Conservation (phyloP, 2,888 invertebrate species). For the Petrophora chlorosata region DNA sequence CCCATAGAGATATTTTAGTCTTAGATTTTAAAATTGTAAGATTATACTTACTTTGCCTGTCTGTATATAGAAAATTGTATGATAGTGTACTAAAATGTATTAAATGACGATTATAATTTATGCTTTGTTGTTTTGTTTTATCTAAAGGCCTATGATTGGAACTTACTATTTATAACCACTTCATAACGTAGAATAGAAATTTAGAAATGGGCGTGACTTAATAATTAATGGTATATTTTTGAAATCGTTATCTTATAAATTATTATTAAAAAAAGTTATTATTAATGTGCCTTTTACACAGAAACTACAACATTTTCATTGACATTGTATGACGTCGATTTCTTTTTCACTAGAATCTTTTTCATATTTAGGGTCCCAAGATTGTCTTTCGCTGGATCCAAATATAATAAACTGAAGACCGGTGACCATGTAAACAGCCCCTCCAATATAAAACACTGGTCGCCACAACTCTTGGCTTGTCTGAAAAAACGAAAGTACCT, state of each 20-base stretch:
- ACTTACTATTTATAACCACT: too few species aligned
- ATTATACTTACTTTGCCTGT: slow-evolving; percentile 43
- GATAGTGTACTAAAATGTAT: slow-evolving; percentile 70
- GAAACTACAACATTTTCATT: too few species aligned
- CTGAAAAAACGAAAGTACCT: slow-evolving; percentile 67
- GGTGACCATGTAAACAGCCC: slow-evolving; percentile 82
- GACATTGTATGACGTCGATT: background rate
- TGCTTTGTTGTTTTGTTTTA: slow-evolving; percentile 20
- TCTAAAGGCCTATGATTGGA: background rate
- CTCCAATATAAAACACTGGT: slow-evolving; percentile 85
- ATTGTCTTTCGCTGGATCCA: slow-evolving; percentile 84
- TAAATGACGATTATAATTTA: slow-evolving; percentile 60
- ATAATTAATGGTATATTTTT: too few species aligned
- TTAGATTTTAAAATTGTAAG: slow-evolving; percentile 33
- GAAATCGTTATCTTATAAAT: too few species aligned
- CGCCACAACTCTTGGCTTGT: slow-evolving; percentile 86
- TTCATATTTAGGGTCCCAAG: slow-evolving; percentile 11
- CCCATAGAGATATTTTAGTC: slow-evolving; percentile 37
- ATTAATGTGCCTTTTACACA: too few species aligned
- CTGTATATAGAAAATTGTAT: slow-evolving; percentile 75
- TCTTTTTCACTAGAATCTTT: background rate
- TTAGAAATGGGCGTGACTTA: background rate
- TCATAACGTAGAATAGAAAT: background rate
- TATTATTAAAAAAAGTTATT: too few species aligned
- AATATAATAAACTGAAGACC: slow-evolving; percentile 85